These are phyloP conservation scores for Periophthalmodon schlosseri DNA, from an alignment of 2,113 vertebrate species.

Conservation along the genomic window DNA sequence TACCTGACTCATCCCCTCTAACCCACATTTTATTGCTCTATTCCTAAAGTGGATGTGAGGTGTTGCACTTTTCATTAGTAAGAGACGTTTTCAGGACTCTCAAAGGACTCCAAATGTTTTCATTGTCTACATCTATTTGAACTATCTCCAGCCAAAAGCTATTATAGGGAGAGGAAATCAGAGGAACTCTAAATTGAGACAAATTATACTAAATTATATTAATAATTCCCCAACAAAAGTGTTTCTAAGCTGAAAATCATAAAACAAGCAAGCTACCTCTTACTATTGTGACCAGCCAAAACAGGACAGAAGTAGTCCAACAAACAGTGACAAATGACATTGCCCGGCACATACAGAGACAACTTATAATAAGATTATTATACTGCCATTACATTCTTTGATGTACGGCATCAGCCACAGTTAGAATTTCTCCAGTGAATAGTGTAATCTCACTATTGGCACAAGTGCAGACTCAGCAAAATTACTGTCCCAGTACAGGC, in stretches of 20 bases:
- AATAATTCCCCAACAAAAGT: neutral
- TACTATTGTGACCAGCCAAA: slow-evolving; percentile 19
- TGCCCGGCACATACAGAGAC: slow-evolving; percentile 33
- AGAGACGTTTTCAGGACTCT: slow-evolving; percentile 2
- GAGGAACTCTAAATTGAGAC: slow-evolving; percentile 13
- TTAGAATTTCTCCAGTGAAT: slow-evolving; percentile 40
- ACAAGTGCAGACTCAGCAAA: slow-evolving; percentile 38
- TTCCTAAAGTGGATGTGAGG: slow-evolving; percentile 7
- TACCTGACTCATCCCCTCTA: neutral
- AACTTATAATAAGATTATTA: slow-evolving; percentile 65
- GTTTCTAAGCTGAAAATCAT: slow-evolving; percentile 7
- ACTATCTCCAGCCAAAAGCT: slow-evolving; percentile 4
- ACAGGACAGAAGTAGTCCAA: neutral
- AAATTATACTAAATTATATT: slow-evolving; percentile 30
- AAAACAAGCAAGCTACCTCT: neutral
- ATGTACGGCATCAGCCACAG: slow-evolving; percentile 47
- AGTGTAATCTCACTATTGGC: slow-evolving; percentile 44
- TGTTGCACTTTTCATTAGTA: slow-evolving; percentile 11
- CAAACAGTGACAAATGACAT: slow-evolving; percentile 2
- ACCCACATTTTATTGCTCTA: slow-evolving; percentile 6
- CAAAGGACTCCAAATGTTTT: slow-evolving; percentile 1
- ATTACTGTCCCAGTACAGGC: slow-evolving; percentile 18
- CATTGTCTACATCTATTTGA: neutral
- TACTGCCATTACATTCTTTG: slow-evolving; percentile 68
- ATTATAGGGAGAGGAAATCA: neutral